Base-by-base conservation (phyloP, 2,888 invertebrate genomes). In the Vesta saturnalis region DNA sequence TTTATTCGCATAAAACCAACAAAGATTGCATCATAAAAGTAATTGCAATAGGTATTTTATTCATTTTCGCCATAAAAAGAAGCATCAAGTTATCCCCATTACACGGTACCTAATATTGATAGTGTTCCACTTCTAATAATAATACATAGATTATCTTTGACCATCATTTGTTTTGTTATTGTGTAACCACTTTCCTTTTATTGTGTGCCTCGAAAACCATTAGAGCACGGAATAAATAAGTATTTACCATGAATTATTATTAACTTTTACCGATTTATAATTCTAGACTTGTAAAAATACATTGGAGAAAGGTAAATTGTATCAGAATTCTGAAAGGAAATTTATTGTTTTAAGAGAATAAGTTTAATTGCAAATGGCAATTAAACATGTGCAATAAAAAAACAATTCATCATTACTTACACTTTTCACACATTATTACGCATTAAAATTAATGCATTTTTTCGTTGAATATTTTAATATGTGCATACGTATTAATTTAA, bases 251-350 rank as follows among this genome's bases (percentile, higher is more conserved):
- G 39, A 18, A 43, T 58, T 22, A 16, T 58, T 35, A 58, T 58
- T 30, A 58, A 58, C 58, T 58, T 58, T 58, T 58, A 22, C 46
- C 21, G 19, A 39, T 58, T 58, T 58, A 58, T 43, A 58, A 43
- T 58, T 22, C 58, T 39, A 39, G 14, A 30, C 58, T 43, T 39
- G 58, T 39, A 12, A 19, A 19, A 49, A 18, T 49, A 18, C 6
- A 57, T 23, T 15, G 22, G 57, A 58, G 58, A 58, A 58, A 58
- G 43, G 58, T 58, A 43, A 43, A 52, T 19, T 18, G 52, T 21
- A 52, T 19, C 21, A 19, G 19, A 19, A 52, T 19, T 18, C 21
- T 52, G 10, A 10, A 52, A 16, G 47, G 12, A 3, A 47, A 16
- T 47, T 47, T 14, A 47, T 47, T 47, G 15, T 49, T 49, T 8